Conservation (phyloP, 2,797 vertebrate genomes). For the Podarcis lilfordi region DNA sequence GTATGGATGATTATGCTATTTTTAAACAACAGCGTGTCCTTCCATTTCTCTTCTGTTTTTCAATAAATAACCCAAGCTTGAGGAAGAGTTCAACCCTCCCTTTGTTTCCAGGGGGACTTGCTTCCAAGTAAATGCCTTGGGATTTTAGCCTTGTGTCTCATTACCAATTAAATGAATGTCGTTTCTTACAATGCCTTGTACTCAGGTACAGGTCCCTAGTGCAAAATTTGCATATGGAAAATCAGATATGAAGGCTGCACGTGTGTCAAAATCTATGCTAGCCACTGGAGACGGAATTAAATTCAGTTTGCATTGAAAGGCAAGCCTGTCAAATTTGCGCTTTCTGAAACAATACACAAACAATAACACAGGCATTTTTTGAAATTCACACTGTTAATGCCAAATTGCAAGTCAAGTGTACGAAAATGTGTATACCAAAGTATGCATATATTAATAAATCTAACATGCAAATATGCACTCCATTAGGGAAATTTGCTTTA, state of each 20-base stretch:
- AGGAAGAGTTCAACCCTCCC: neutral
- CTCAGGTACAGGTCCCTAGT: neutral
- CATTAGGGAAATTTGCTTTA: too few species aligned
- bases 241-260: neutral
- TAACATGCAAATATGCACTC: too few species aligned
- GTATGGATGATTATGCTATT: slow-evolving; percentile 10
- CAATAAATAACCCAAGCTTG: neutral
- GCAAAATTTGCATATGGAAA: neutral
- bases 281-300: too few species aligned
- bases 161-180: neutral
- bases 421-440: too few species aligned
- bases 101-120: neutral
- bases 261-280: neutral
- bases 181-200: neutral
- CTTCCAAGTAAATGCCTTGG: neutral
- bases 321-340: too few species aligned
- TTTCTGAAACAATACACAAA: too few species aligned
- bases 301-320: too few species aligned
- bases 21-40: neutral
- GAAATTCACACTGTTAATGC: too few species aligned
- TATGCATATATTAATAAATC: too few species aligned
- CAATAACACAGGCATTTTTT: too few species aligned
- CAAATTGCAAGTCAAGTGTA: too few species aligned
- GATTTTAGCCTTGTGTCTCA: neutral
- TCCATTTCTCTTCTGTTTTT: neutral